Base-by-base conservation (phyloP, 1,140 invertebrate species). In the Drosophila ironensis region DNA sequence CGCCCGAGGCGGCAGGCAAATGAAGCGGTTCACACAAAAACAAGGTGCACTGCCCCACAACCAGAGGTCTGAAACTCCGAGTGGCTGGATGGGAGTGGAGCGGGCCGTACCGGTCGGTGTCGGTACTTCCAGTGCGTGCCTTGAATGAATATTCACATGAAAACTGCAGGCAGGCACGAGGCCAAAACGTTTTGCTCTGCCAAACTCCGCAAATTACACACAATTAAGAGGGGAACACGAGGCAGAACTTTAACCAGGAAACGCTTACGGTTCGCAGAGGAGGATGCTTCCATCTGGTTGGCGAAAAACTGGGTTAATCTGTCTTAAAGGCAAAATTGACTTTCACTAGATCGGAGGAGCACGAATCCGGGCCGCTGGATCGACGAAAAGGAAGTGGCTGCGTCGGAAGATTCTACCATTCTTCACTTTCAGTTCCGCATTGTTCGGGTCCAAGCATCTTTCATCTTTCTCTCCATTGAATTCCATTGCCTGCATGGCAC, bases 321-420 rank as follows among this genome's bases (percentile, higher is more conserved):
- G 74, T 66, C 76, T 77, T 78, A 73, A 28, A 72, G 54, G 61
- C 51, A 40, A 54, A 76, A 67, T 60, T 42, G 53, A 77, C 74
- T 77, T 77, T 77, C 74, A 77, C 74, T 60, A 40, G 11, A 44
- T 42, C 37, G 59, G 25, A 28, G 19, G 66, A 22, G 2, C 2
- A 44, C 30, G 53, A 67, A 51, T 38, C 76, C 68, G 76, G 48
- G 11, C 2, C 0, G 16, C 19, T 4, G 11, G 14, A 14, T 3
- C 17, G 2, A 25, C 20, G 6, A 37, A 51, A 50, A 28, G 38
- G 38, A 52, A 28, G 8, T 44, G 3, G 2, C 9, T 11, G n/a
- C n/a, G n/a, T n/a, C n/a, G n/a, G n/a, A n/a, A n/a, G n/a, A n/a
- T n/a, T n/a, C n/a, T n/a, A n/a, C n/a, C n/a, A 22, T 38, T 53